A percentile compares a stretch with the other conserved stretches of the same genome.
Evolutionary conservation across 2,888 invertebrate species (phyloP).

Genomic region (Melitaea athalia): DNA sequence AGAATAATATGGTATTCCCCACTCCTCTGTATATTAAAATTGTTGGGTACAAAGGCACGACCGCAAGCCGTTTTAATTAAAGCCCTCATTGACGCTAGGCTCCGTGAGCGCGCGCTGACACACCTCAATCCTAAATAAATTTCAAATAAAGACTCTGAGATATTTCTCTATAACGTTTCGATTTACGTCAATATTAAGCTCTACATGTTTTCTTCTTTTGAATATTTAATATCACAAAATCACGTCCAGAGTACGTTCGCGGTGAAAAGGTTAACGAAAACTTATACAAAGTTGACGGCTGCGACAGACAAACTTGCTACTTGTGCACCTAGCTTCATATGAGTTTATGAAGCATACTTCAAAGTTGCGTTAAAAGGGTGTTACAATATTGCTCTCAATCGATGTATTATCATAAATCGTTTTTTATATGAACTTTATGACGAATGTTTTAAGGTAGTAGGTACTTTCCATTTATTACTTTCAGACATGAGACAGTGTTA

Average conservation of each 20-base stretch:
- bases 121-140: constrained; percentile 13
- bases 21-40: constrained; percentile 42
- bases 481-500: too few relatives aligned
- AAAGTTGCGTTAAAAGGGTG: neutral
- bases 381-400: neutral
- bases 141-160: constrained; percentile 1
- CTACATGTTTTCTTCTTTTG: too few relatives aligned
- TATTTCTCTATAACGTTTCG: neutral
- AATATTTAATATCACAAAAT: too few relatives aligned
- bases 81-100: constrained; percentile 22
- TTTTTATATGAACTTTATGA: neutral
- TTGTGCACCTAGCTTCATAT: too few relatives aligned
- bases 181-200: too few relatives aligned
- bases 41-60: constrained; percentile 30
- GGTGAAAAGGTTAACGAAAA: too few relatives aligned
- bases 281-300: too few relatives aligned
- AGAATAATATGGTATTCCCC: constrained; percentile 34
- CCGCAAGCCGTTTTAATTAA: constrained; percentile 36
- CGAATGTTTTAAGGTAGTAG: too few relatives aligned
- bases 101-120: constrained; percentile 1
- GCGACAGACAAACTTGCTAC: too few relatives aligned
- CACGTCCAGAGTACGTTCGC: too few relatives aligned
- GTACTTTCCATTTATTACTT: neutral
- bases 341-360: neutral
- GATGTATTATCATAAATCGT: neutral